Percentiles rank a stretch among this genome's conserved stretches.
Conservation (phyloP, 1,140 invertebrate species). For the Drosophila sproati region DNA sequence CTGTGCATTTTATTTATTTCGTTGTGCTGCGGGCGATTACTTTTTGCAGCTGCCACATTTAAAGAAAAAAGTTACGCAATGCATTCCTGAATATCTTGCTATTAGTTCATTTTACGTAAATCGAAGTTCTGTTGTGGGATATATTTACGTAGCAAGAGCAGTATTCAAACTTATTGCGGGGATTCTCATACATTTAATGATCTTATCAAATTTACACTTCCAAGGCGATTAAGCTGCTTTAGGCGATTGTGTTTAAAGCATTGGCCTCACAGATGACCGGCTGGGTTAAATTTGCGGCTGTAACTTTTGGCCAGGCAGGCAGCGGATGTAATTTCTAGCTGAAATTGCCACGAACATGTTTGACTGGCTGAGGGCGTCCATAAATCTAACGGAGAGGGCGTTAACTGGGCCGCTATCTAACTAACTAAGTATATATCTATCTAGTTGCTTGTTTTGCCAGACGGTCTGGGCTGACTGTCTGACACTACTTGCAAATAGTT, state of each 20-base stretch:
- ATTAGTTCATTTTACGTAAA: background rate
- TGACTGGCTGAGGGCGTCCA: conserved; percentile 39
- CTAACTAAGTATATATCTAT: conserved; percentile 31
- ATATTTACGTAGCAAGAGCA: background rate
- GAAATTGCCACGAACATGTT: conserved; percentile 63
- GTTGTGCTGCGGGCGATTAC: background rate
- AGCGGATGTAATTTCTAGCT: conserved; percentile 70
- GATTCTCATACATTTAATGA: conserved; percentile 57
- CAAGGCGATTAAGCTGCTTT: background rate
- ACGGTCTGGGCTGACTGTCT: conserved; percentile 14
- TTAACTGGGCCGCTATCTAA: conserved; percentile 25
- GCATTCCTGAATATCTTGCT: background rate
- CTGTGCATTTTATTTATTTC: conserved; percentile 15
- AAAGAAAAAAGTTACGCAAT: background rate
- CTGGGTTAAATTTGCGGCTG: background rate
- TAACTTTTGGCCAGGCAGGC: conserved; percentile 14
- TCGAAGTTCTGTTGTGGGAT: background rate
- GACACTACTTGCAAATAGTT: conserved; percentile 75
- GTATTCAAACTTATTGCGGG: conserved; percentile 9
- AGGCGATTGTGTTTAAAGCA: conserved; percentile 8
- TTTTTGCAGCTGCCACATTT: background rate
- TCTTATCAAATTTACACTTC: conserved; percentile 40
- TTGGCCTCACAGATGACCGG: background rate
- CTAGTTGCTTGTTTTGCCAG: conserved; percentile 19
- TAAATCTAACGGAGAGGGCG: conserved; percentile 60